A percentile compares a stretch with the other conserved stretches of the same genome.
Evolutionary conservation across 1,140 invertebrate genomes (phyloP).

Genomic region (Hylaeus volcanicus): DNA sequence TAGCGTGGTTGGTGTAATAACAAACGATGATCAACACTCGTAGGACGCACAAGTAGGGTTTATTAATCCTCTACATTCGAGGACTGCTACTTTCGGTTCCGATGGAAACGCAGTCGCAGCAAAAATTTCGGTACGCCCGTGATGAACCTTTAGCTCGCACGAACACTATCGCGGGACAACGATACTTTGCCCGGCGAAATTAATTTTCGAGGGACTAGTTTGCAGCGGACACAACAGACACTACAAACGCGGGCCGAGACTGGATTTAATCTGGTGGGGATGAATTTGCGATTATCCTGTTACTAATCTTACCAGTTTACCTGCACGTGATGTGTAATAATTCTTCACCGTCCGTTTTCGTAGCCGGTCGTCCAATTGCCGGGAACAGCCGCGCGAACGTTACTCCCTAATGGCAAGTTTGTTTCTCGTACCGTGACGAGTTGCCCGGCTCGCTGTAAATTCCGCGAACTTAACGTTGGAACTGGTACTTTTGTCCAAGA

Average conservation of each 20-base stretch:
- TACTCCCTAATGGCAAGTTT: conserved; percentile 40
- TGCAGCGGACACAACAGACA: conserved; percentile 39
- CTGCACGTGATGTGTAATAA: conserved; percentile 41
- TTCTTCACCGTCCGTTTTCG: conserved; percentile 30
- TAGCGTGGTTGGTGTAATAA: too few species aligned
- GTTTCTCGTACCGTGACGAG: conserved; percentile 21
- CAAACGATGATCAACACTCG: too few species aligned
- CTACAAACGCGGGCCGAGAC: conserved; percentile 7
- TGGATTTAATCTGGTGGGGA: conserved; percentile 22
- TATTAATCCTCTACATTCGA: too few species aligned
- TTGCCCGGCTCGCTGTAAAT: conserved; percentile 15
- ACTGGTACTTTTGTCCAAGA: not conserved
- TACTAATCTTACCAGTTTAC: conserved; percentile 42
- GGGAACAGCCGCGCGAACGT: conserved; percentile 18
- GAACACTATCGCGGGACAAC: not conserved
- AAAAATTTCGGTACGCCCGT: not conserved
- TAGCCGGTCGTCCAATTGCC: conserved; percentile 13
- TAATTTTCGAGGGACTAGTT: conserved; percentile 37
- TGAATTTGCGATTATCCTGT: conserved; percentile 39
- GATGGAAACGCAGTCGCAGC: too few species aligned
- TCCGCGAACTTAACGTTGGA: conserved; percentile 9
- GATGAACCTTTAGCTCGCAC: not conserved
- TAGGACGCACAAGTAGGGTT: too few species aligned
- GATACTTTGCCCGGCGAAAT: conserved; percentile 15
- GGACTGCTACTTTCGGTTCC: not conserved